Evolutionary conservation across 2,888 invertebrate genomes (phyloP), one percentile per base, ranked within the genome.

Genomic region (Ichneumoninae sp.): DNA sequence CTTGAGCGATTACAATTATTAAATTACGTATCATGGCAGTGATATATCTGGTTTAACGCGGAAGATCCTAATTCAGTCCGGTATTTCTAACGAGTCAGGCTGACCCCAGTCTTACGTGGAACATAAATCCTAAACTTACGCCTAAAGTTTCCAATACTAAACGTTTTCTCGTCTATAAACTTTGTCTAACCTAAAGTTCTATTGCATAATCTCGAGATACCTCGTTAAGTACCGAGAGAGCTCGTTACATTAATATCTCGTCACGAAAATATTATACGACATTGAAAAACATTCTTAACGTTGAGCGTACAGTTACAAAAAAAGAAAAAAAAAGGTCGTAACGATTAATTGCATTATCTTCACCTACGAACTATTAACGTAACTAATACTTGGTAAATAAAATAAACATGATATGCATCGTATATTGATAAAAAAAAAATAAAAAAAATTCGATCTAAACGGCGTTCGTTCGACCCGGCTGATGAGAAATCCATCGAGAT

Each of bases 81-180:
- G 75, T 65, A 88, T 90, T 89, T 36, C 70, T 70, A 88, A 87
- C 81, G 89, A 89, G 87, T 88, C 89, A 69, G 86, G 76, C 57
- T 66, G 90, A 86, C 89, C 89, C 91, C 91, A 91, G 91, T 91
- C 91, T 90, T 89, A 91, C 85, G 86, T 88, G 87, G 81, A 83
- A 78, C 78, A 87, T 66, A 74, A 47, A 30, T 57, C n/a, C 16
- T 70, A 68, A 66, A 13, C 66, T 54, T 76, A 76, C n/a, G 10
- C 1, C 66, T 76, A 76, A 5, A 16, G 22, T 54, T 66, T 50
- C 30, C 30, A 76, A 76, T 76, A 76, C 76, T 76, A 66, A 76
- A 16, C 7, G 50, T 69, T 44, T 54, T 71, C 40, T 65, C n/a
- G 13, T 70, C 4, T 19, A 33, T 13, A 65, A 22, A 65, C 74